phyloP scores from a whole-genome alignment of 2,113 vertebrate species.

The Buteo buteo region DNA sequence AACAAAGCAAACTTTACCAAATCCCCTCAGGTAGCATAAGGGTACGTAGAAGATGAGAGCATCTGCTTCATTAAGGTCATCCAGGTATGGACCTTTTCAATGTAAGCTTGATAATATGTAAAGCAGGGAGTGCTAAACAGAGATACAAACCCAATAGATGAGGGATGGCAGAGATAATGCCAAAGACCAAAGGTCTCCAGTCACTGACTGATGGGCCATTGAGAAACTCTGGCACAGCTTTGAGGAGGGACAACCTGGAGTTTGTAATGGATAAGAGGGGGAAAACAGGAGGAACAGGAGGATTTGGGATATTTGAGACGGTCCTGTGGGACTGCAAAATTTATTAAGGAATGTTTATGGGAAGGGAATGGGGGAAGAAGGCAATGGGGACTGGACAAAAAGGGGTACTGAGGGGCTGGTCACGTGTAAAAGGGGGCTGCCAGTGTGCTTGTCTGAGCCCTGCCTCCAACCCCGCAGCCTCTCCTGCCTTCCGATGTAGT shows the following conservation, averaged over 20 bases:
- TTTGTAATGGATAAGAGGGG: neutral
- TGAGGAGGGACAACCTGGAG: neutral
- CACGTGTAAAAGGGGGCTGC: accelerated
- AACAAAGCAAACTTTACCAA: neutral
- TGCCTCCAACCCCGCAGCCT: too few relatives aligned
- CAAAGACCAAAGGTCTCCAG: neutral
- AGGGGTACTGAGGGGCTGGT: neutral
- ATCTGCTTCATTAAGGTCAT: neutral
- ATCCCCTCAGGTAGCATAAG: neutral
- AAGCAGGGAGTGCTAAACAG: neutral
- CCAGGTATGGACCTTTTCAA: neutral
- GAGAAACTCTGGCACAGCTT: neutral
- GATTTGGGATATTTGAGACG: neutral
- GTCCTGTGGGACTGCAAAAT: neutral
- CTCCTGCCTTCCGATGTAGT: neutral
- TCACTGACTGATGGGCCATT: neutral
- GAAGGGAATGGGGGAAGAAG: neutral
- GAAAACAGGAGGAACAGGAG: neutral
- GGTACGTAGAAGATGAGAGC: neutral
- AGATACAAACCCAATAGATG: neutral
- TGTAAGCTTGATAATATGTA: neutral
- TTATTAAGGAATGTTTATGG: neutral
- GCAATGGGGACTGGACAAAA: neutral
- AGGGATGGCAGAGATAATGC: neutral
- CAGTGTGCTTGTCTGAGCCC: neutral